Base-by-base conservation (phyloP, 2,113 vertebrate genomes). In the Addax nasomaculatus region DNA sequence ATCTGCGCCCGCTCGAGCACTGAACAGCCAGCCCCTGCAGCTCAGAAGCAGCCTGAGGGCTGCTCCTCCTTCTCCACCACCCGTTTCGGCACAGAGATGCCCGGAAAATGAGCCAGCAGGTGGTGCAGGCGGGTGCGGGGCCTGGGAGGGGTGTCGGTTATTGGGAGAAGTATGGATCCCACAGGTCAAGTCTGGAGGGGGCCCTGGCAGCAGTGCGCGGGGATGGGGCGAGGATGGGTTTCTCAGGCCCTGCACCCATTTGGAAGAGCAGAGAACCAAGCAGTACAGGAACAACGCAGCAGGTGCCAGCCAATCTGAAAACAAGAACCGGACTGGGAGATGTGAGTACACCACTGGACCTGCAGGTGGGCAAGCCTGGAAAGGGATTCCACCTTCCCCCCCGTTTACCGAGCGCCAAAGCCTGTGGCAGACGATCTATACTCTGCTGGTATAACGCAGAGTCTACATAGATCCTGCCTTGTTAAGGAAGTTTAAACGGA, bases 371-470 rank as follows among this genome's bases (percentile, higher is more conserved):
- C 30, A 39, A 25, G 64, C 3, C 1, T 7, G 49, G 33, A 33
- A 58, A 6, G 67, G 25, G 5, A 67, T 53, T 14, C 21, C 53
- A 27, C n/a, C 53, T 58, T 43, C 53, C 8, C 7, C 6, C 4
- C 7, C 6, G 5, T 5, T 6, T 27, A 62, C 30, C 33, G 33
- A 3, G 85, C 1, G 3, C 7, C 43, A n/a, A 17, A 62, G 30
- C 49, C 55, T 16, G 47, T 0, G 5, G 33, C 21, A 36, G 17
- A 15, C 4, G 1, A 6, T 0, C 1, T 4, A 3, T 4, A 11
- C 8, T 49, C 51, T 17, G 16, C 19, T 19, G 12, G 5, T 39
- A 6, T 3, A 30, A 30, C 2, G 45, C 43, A 23, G 81, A 0
- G 33, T 62, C 80, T 36, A 25, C 30, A 47, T 0, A 58, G 89